phyloP scores from a whole-genome alignment of 1,140 invertebrate species.

The Lutraria rhynchaena region DNA sequence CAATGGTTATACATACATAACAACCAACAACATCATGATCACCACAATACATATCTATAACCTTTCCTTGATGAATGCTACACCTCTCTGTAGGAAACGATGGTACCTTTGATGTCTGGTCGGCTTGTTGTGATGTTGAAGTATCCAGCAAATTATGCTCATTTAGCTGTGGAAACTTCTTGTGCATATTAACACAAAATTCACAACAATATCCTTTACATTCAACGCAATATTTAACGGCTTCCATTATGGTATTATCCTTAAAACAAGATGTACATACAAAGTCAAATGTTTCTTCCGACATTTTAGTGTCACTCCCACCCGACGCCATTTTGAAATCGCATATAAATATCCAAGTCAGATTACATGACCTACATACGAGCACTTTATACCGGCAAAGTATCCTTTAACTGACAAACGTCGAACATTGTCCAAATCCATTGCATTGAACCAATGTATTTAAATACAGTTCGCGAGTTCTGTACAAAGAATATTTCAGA shows the following conservation, averaged over 20 bases:
- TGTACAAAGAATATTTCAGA: no score
- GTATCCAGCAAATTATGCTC: neutral
- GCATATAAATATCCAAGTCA: no score
- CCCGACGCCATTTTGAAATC: constrained; percentile 21
- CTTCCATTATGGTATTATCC: neutral
- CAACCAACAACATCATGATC: constrained; percentile 22
- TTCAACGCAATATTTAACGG: constrained; percentile 17
- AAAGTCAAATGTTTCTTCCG: constrained; percentile 6
- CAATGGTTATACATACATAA: neutral
- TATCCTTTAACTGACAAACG: no score
- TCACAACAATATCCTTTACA: constrained; percentile 23
- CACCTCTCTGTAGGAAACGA: constrained; percentile 8
- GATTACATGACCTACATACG: no score
- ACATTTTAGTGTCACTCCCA: neutral
- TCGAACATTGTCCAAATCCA: no score
- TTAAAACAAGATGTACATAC: neutral
- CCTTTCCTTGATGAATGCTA: neutral
- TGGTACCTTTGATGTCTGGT: neutral
- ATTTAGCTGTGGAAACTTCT: neutral
- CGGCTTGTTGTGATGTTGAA: neutral
- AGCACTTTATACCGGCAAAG: no score
- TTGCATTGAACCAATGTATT: no score
- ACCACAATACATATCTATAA: neutral
- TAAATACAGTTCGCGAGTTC: no score
- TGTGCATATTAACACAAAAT: constrained; percentile 1